Percentiles rank a stretch among this genome's conserved stretches.
Evolutionary conservation across 2,888 invertebrate species (phyloP).

Genomic region (Tillus elongatus): DNA sequence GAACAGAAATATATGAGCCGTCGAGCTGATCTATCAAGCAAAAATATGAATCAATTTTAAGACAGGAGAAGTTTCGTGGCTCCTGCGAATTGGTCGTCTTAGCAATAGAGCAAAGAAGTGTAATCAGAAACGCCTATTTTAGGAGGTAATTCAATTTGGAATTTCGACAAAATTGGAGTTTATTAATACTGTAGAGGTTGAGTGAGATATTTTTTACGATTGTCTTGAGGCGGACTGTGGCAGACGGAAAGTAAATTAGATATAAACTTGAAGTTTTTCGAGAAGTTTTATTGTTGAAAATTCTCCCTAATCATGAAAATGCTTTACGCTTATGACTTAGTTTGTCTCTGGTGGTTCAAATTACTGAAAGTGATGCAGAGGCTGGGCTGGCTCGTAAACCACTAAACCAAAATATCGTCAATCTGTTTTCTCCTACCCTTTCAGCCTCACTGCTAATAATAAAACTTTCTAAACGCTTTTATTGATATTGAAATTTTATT

Average conservation of each 20-base stretch:
- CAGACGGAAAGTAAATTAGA: background rate
- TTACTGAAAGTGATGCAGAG: conserved; percentile 23
- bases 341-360: conserved; percentile 24
- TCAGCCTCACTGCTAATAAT: conserved; percentile 14
- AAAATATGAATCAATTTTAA: too few relatives aligned
- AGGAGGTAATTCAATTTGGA: background rate
- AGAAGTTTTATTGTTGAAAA: conserved; percentile 18
- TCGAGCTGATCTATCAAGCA: too few relatives aligned
- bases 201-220: conserved; percentile 3
- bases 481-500: conserved; percentile 19
- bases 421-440: conserved; percentile 21
- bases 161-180: conserved; percentile 2
- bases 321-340: conserved; percentile 22
- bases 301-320: conserved; percentile 21
- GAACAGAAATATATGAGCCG: too few relatives aligned
- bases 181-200: conserved; percentile 1
- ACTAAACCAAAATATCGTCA: conserved; percentile 25
- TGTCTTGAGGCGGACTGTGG: background rate
- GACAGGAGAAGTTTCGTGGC: too few relatives aligned
- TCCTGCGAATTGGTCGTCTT: too few relatives aligned
- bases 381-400: conserved; percentile 20
- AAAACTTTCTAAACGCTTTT: conserved; percentile 17
- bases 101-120: too few relatives aligned
- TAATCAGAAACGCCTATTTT: too few relatives aligned
- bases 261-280: conserved; percentile 12